phyloP scores from a whole-genome alignment of 30 jellyfish, hydroid and myxozoan species.

The Chrysaora quinquecirrha region DNA sequence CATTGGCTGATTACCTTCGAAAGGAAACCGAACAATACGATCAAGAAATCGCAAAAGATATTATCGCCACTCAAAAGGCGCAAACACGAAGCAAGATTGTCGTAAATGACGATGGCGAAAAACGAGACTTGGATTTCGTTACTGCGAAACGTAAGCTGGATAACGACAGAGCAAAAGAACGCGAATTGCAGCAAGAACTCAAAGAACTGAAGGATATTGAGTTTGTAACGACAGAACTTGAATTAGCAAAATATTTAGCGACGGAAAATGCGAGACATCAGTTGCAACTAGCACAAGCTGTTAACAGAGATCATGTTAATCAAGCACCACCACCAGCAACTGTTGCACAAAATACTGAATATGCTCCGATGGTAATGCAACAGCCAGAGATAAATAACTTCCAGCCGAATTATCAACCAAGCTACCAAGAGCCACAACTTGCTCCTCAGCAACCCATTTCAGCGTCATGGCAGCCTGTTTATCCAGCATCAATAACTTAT shows the following conservation, averaged over 20 bases:
- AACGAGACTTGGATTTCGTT: constrained; percentile 39
- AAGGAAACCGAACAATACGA: constrained; percentile 72
- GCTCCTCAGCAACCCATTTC: constrained; percentile 35
- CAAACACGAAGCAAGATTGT: constrained; percentile 60
- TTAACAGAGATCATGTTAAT: not conserved
- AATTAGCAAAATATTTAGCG: constrained; percentile 92
- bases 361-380: constrained; percentile 15
- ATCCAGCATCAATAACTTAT: constrained; percentile 54
- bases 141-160: constrained; percentile 84
- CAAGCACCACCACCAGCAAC: constrained; percentile 22
- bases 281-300: constrained; percentile 66
- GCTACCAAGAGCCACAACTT: not conserved
- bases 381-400: constrained; percentile 5
- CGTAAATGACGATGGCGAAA: constrained; percentile 58
- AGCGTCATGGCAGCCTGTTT: constrained; percentile 55
- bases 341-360: constrained; percentile 3
- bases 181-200: constrained; percentile 71
- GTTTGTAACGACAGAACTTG: constrained; percentile 88
- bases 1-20: constrained; percentile 66
- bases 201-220: constrained; percentile 82
- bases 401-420: constrained; percentile 27
- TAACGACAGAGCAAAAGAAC: constrained; percentile 84
- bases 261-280: constrained; percentile 77
- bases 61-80: constrained; percentile 61
- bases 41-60: constrained; percentile 76